Conservation (phyloP, 2,797 vertebrate species). For the Cephalopachus bancanus region DNA sequence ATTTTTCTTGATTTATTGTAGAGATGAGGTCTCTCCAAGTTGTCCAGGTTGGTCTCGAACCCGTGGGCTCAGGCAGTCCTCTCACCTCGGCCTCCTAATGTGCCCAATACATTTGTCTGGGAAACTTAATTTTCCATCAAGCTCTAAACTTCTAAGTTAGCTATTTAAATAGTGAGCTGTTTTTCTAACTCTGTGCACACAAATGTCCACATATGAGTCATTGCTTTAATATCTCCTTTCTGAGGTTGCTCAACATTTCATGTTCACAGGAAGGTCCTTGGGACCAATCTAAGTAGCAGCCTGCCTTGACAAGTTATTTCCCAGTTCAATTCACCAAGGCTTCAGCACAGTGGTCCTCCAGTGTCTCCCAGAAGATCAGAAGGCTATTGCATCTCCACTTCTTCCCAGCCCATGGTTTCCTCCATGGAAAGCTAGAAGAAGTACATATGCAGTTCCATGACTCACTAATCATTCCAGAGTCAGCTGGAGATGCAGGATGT, state of each 20-base stretch:
- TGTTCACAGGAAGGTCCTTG: not conserved
- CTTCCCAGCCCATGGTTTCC: not conserved
- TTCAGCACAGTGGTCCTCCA: not conserved
- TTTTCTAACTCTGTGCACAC: not conserved
- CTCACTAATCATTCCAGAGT: not conserved
- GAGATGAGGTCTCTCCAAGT: no score
- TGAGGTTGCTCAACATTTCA: not conserved
- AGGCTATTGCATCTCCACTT: not conserved
- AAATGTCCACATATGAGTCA: not conserved
- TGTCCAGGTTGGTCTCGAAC: no score
- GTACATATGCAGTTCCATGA: not conserved
- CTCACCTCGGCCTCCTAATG: not conserved
- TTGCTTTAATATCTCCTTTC: not conserved
- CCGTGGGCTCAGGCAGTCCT: no score
- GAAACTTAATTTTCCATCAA: slow-evolving; percentile 20
- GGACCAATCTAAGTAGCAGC: not conserved
- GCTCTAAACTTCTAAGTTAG: not conserved
- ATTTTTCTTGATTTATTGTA: no score
- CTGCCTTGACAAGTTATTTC: not conserved
- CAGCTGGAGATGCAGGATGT: not conserved
- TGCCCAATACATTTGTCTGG: not conserved
- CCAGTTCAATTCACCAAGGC: not conserved
- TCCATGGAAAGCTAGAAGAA: not conserved
- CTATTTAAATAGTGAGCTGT: not conserved
- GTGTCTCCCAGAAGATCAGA: not conserved